Conservation (phyloP, 2,113 vertebrate genomes). For the Caranx melampygus region DNA sequence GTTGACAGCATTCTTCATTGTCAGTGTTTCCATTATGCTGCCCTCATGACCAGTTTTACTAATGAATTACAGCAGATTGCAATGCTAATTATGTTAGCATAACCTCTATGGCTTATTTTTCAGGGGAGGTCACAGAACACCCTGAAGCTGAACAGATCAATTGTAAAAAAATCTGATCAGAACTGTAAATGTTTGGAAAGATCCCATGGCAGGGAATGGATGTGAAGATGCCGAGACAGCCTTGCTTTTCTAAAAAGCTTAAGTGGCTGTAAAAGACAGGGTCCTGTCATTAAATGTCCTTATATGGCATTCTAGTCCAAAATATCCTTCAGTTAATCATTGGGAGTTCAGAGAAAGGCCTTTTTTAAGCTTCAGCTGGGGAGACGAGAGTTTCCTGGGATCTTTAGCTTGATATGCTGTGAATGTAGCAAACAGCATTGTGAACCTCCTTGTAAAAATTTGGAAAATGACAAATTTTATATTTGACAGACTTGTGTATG, state of each 20-base stretch:
- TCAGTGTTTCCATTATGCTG: slow-evolving; percentile 48
- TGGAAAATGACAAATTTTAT: not conserved
- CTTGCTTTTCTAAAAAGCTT: slow-evolving; percentile 41
- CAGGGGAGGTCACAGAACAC: slow-evolving; percentile 23
- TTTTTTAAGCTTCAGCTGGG: slow-evolving; percentile 53
- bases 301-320: slow-evolving; percentile 60
- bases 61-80: slow-evolving; percentile 59
- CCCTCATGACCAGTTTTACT: slow-evolving; percentile 49
- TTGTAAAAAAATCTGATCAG: slow-evolving; percentile 25
- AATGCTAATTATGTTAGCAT: slow-evolving; percentile 44
- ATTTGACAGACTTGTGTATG: slow-evolving; percentile 18
- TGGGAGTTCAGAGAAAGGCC: slow-evolving; percentile 44
- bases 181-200: slow-evolving; percentile 50
- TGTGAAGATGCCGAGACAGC: slow-evolving; percentile 33
- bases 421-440: slow-evolving; percentile 10
- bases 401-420: slow-evolving; percentile 31
- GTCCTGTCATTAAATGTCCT: slow-evolving; percentile 58
- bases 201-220: slow-evolving; percentile 17
- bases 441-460: slow-evolving; percentile 32
- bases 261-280: slow-evolving; percentile 59
- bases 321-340: slow-evolving; percentile 57
- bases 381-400: slow-evolving; percentile 20
- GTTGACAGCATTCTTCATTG: slow-evolving; percentile 59
- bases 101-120: slow-evolving; percentile 28
- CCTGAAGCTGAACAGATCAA: not conserved